Conservation (phyloP, 2,113 vertebrate species). For the Salvator merianae region DNA sequence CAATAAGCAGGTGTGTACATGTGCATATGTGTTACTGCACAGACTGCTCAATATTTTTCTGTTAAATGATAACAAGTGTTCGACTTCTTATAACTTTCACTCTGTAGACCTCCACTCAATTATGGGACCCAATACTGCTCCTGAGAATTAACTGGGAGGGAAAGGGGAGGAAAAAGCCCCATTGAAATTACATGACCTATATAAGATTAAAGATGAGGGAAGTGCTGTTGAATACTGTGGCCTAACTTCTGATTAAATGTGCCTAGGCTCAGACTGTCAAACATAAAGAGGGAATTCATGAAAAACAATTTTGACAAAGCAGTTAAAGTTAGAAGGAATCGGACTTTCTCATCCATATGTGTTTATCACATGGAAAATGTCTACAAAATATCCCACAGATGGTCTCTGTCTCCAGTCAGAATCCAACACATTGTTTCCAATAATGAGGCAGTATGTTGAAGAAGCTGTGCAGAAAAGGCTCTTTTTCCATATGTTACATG, state of each 20-base stretch:
- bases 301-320: background rate
- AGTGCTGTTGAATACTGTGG: background rate
- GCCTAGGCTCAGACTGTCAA: background rate
- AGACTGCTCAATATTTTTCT: background rate
- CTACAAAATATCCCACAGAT: slow-evolving; percentile 28
- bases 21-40: background rate
- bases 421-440: slow-evolving; percentile 30
- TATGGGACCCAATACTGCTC: background rate
- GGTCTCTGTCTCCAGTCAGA: slow-evolving; percentile 23
- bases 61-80: background rate
- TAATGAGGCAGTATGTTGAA: slow-evolving; percentile 18
- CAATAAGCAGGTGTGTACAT: background rate
- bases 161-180: no score
- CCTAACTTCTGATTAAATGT: background rate
- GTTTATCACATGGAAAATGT: slow-evolving; percentile 19
- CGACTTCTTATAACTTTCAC: background rate
- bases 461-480: slow-evolving; percentile 12
- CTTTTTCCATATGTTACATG: slow-evolving; percentile 10
- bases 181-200: background rate
- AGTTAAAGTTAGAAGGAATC: background rate
- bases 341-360: slow-evolving; percentile 16
- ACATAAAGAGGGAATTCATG: background rate
- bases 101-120: background rate
- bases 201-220: background rate
- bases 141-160: background rate